These are phyloP conservation scores for Drosophila pectinifera DNA, from an alignment of 1,140 invertebrate species.

Conservation along the genomic window DNA sequence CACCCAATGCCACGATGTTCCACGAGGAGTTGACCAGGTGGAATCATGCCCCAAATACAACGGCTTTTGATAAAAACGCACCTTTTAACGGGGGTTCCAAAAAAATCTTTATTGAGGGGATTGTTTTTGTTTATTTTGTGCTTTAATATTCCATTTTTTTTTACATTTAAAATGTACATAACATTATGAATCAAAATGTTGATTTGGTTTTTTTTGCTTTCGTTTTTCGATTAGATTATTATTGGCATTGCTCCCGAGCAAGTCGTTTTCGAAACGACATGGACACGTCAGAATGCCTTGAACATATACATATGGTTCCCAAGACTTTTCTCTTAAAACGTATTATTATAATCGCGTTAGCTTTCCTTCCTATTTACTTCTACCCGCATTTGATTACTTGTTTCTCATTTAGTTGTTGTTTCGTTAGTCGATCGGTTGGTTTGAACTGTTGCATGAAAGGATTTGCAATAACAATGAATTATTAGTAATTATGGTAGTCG, in stretches of 20 bases:
- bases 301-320: conserved; percentile 21
- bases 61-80: neutral
- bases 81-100: conserved; percentile 62
- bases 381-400: conserved; percentile 36
- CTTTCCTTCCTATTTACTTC: conserved; percentile 13
- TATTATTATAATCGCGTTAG: conserved; percentile 16
- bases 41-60: neutral
- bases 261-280: conserved; percentile 49
- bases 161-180: conserved; percentile 75
- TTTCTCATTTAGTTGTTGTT: conserved; percentile 20
- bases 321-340: conserved; percentile 21
- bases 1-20: no score
- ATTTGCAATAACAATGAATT: conserved; percentile 38
- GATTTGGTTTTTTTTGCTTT: conserved; percentile 30
- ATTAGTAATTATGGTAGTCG: conserved; percentile 31
- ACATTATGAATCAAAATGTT: conserved; percentile 60
- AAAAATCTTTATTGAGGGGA: conserved; percentile 74
- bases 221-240: conserved; percentile 30
- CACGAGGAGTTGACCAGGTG: no score
- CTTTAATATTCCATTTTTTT: conserved; percentile 43
- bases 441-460: conserved; percentile 27
- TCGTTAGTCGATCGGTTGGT: conserved; percentile 24
- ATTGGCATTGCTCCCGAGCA: conserved; percentile 27
- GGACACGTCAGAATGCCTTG: conserved; percentile 22
- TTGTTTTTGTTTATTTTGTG: conserved; percentile 60